Percentiles rank a stretch among this genome's conserved stretches.
Evolutionary conservation across 2,797 vertebrate genomes (phyloP).

Genomic region (Erethizon dorsatum): DNA sequence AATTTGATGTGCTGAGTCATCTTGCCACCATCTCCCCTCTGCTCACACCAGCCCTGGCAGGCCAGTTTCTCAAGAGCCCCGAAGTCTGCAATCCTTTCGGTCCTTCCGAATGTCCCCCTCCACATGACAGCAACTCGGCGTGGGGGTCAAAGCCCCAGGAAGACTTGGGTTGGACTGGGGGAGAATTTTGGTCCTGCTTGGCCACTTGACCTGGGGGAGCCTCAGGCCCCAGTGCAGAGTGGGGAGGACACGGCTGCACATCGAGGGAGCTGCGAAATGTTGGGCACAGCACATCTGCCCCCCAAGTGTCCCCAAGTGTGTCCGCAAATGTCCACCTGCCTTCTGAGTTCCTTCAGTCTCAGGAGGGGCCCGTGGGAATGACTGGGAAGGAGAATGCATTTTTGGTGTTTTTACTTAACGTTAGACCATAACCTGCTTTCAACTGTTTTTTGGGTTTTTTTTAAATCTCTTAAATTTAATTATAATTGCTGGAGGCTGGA

Average conservation of each 20-base stretch:
- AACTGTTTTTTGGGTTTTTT: background rate
- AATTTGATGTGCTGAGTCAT: background rate
- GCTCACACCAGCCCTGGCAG: too few species aligned
- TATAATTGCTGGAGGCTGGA: background rate
- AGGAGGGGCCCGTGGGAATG: background rate
- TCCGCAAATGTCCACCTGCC: fast-evolving
- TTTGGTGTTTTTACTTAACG: background rate
- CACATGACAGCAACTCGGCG: background rate
- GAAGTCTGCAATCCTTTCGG: background rate
- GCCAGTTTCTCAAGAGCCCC: background rate
- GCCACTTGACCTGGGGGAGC: background rate
- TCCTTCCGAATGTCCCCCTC: background rate
- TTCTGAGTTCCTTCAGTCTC: background rate
- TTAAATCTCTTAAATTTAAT: background rate
- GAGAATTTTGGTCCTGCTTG: background rate
- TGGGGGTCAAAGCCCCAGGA: background rate
- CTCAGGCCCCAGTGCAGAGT: background rate
- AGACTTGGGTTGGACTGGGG: background rate
- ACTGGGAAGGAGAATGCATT: background rate
- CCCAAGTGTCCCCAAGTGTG: background rate
- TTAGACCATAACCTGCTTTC: slow-evolving; percentile 32
- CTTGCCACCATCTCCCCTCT: too few species aligned
- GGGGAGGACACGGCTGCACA: background rate
- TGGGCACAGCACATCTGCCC: background rate
- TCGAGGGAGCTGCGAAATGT: background rate